Conservation (phyloP, 2,888 invertebrate genomes). For the Conistra vaccinii region DNA sequence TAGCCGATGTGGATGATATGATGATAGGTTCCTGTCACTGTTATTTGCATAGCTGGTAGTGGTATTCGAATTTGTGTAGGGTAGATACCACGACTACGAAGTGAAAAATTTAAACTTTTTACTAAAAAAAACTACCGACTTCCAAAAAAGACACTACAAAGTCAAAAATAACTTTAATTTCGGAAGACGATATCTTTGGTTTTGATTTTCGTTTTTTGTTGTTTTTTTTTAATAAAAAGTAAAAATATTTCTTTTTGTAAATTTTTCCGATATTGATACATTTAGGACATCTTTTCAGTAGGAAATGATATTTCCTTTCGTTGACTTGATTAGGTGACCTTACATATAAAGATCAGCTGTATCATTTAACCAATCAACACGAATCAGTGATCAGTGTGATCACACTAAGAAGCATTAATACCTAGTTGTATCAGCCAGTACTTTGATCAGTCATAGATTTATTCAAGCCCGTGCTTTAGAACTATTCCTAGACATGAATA, state of each 20-base stretch:
- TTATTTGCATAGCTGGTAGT: too few species aligned
- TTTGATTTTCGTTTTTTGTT: too few species aligned
- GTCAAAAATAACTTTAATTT: too few species aligned
- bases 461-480: not conserved
- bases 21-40: too few species aligned
- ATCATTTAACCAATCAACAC: not conserved
- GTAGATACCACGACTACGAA: too few species aligned
- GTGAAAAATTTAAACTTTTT: too few species aligned
- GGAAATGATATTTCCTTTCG: slow-evolving; percentile 23
- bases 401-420: slow-evolving; percentile 4
- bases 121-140: too few species aligned
- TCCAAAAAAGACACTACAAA: too few species aligned
- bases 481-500: slow-evolving; percentile 2
- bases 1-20: too few species aligned
- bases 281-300: slow-evolving; percentile 1
- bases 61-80: too few species aligned
- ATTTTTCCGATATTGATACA: not conserved
- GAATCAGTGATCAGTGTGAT: not conserved
- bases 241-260: not conserved
- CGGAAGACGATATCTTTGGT: too few species aligned
- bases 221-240: too few species aligned
- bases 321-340: slow-evolving; percentile 10
- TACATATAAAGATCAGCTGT: not conserved
- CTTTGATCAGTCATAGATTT: slow-evolving; percentile 2
- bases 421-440: not conserved